Conservation (phyloP, 1,140 invertebrate genomes). For the Drosophila saltans region DNA sequence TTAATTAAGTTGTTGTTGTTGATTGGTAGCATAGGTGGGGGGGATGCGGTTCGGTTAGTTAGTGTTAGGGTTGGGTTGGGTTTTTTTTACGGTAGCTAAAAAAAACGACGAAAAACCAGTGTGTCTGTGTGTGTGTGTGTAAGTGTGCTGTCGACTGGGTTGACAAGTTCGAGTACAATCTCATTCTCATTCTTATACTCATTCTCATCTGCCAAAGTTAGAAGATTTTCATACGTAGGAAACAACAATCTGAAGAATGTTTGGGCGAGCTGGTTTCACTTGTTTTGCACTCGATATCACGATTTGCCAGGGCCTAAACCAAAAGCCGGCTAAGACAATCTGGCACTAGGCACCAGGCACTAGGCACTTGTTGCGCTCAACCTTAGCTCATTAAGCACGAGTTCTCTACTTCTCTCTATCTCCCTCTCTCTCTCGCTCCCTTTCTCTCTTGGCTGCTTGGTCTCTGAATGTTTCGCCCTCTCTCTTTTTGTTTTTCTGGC, state of each 20-base stretch:
- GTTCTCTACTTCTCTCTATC: constrained; percentile 22
- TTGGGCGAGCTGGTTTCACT: constrained; percentile 83
- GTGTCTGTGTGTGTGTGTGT: neutral
- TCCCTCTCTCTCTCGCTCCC: constrained; percentile 19
- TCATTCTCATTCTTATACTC: neutral
- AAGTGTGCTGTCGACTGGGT: constrained; percentile 37
- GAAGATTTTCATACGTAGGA: constrained; percentile 55
- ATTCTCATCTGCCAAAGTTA: constrained; percentile 41
- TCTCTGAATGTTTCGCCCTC: too few relatives aligned
- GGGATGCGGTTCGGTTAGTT: constrained; percentile 1
- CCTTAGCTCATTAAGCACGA: constrained; percentile 20
- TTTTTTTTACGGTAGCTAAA: constrained; percentile 44
- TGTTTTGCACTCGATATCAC: constrained; percentile 68
- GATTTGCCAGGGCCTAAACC: constrained; percentile 21
- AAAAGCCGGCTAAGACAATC: constrained; percentile 42
- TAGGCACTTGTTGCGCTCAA: constrained; percentile 41
- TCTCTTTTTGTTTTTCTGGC: too few relatives aligned
- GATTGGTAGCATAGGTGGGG: neutral
- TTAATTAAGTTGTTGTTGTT: constrained; percentile 39
- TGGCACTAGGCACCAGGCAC: neutral
- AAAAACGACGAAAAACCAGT: constrained; percentile 7
- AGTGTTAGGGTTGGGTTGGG: constrained; percentile 14
- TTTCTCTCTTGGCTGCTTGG: neutral
- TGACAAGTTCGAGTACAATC: constrained; percentile 29
- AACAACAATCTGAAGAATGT: constrained; percentile 79